Evolutionary conservation across 2,113 vertebrate genomes (phyloP).

Genomic region (Poicephalus meyeri): DNA sequence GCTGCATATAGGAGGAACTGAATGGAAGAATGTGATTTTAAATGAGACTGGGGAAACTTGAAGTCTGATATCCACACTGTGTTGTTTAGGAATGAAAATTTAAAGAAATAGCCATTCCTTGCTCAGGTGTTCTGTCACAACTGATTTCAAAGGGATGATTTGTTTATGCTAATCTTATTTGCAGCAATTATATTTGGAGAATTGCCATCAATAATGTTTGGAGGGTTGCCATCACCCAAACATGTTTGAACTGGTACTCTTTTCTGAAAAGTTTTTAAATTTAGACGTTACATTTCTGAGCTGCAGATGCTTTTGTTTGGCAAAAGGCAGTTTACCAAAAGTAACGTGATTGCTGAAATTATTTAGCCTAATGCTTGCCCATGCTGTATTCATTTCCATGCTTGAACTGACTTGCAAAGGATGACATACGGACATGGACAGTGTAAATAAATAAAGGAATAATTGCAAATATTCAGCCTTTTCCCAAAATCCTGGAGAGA

Average conservation of each 20-base stretch:
- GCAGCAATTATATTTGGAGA: neutral
- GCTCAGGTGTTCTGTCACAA: neutral
- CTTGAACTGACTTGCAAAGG: constrained; percentile 19
- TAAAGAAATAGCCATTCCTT: neutral
- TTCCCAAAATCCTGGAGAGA: neutral
- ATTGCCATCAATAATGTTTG: neutral
- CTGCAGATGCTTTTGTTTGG: constrained; percentile 12
- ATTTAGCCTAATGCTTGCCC: neutral
- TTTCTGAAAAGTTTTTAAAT: neutral
- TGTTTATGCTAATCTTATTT: neutral
- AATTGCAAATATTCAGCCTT: neutral
- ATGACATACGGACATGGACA: neutral
- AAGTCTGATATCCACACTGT: neutral
- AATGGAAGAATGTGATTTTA: neutral
- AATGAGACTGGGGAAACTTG: neutral
- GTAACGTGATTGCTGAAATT: neutral
- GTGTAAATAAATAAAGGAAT: neutral
- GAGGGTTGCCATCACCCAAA: neutral
- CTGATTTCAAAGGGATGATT: neutral
- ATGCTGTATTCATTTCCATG: neutral
- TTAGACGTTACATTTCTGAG: neutral
- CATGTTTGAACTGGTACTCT: neutral
- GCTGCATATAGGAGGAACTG: neutral
- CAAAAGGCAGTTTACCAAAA: neutral
- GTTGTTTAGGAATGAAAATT: neutral